phyloP scores from a whole-genome alignment of 2,888 invertebrate species.

The Baccha elongata region DNA sequence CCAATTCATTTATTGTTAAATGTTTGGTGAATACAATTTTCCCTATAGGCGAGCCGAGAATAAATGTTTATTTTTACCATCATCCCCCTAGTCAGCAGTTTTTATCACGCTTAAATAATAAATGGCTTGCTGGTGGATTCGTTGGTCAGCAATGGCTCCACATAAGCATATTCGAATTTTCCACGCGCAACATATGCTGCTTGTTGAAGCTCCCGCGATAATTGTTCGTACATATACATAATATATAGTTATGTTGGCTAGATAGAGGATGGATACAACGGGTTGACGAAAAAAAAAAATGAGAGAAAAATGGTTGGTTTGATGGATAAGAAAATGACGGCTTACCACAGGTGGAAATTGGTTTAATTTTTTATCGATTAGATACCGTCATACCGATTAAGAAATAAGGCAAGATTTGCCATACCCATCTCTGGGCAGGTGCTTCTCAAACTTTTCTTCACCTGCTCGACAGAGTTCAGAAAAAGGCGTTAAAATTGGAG shows the following conservation, averaged over 20 bases:
- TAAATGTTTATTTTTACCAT: constrained; percentile 3
- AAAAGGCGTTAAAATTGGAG: too few relatives aligned
- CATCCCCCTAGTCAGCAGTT: background rate
- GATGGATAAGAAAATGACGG: constrained; percentile 65
- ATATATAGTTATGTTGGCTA: too few relatives aligned
- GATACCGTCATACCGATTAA: too few relatives aligned
- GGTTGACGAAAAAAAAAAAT: too few relatives aligned
- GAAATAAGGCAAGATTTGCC: constrained; percentile 37
- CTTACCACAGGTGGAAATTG: constrained; percentile 61
- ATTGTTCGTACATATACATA: constrained; percentile 48
- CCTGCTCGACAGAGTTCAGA: too few relatives aligned
- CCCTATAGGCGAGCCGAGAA: too few relatives aligned
- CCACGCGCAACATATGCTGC: constrained; percentile 56
- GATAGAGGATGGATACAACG: too few relatives aligned
- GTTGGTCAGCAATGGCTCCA: background rate
- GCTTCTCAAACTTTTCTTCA: too few relatives aligned
- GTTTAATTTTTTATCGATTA: constrained; percentile 66
- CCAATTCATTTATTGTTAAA: constrained; percentile 67
- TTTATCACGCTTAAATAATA: constrained; percentile 65
- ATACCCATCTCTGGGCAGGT: too few relatives aligned
- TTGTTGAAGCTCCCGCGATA: constrained; percentile 52
- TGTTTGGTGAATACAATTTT: too few relatives aligned
- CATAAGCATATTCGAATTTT: too few relatives aligned
- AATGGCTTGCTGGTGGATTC: constrained; percentile 48
- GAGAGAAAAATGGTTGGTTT: constrained; percentile 63